Conservation (phyloP, 2,113 vertebrate species). For the Sminthopsis crassicaudata region DNA sequence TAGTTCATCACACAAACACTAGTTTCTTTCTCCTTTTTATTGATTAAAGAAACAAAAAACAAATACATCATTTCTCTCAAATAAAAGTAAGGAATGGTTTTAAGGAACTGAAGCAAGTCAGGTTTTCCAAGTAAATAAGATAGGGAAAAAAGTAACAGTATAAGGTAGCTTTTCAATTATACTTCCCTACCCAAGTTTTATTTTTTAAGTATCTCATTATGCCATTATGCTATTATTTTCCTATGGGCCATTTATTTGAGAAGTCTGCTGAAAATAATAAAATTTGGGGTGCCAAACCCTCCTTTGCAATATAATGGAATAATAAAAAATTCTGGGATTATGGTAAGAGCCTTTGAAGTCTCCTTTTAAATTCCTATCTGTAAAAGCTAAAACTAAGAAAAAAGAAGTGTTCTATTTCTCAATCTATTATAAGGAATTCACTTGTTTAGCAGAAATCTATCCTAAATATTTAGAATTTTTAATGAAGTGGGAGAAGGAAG, state of each 20-base stretch:
- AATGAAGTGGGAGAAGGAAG: neutral
- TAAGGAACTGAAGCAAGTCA: slow-evolving; percentile 8
- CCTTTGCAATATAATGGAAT: neutral
- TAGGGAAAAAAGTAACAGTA: neutral
- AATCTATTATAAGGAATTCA: neutral
- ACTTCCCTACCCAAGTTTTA: neutral
- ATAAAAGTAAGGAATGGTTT: slow-evolving; percentile 34
- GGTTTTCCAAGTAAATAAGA: neutral
- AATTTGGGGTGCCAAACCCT: slow-evolving; percentile 28
- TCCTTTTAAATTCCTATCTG: slow-evolving; percentile 57
- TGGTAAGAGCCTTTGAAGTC: neutral
- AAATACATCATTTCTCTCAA: slow-evolving; percentile 39
- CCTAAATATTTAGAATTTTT: neutral
- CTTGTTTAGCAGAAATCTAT: neutral
- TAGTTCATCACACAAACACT: neutral
- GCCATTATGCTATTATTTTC: neutral
- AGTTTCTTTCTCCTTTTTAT: neutral
- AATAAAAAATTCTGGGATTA: slow-evolving; percentile 33
- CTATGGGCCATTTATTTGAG: slow-evolving; percentile 12
- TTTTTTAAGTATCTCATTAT: neutral
- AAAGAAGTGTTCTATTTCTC: neutral
- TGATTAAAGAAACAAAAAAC: neutral
- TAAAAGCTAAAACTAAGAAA: neutral
- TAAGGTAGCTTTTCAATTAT: neutral
- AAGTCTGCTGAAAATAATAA: neutral